phyloP scores from a whole-genome alignment of 2,888 invertebrate species.

The Laspeyria flexula region DNA sequence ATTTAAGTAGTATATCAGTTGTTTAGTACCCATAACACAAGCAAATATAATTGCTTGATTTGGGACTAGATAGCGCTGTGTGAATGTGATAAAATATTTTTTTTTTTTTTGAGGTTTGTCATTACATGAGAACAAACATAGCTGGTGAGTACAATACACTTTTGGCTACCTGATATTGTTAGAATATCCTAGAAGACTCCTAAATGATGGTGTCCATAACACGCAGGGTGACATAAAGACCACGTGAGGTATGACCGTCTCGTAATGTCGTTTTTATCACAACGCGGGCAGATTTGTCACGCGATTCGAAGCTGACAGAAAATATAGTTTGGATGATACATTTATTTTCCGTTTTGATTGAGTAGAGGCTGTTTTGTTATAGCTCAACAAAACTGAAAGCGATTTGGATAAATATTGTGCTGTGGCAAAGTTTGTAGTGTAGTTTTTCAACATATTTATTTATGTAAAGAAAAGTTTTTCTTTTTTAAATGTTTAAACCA shows the following conservation, averaged over 20 bases:
- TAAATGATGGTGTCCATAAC: constrained; percentile 10
- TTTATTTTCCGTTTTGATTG: constrained; percentile 6
- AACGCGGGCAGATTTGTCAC: constrained; percentile 43
- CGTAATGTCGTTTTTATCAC: constrained; percentile 47
- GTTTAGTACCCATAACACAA: too few species aligned
- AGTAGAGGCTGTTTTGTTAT: background rate
- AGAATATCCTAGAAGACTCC: constrained; percentile 4
- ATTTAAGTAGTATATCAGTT: too few species aligned
- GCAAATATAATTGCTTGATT: too few species aligned
- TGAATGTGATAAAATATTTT: too few species aligned
- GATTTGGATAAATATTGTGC: background rate
- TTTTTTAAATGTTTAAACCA: too few species aligned
- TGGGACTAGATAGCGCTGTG: too few species aligned
- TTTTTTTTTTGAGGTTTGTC: too few species aligned
- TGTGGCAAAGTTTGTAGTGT: background rate
- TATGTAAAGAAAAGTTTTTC: too few species aligned
- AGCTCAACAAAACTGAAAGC: background rate
- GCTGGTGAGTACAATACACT: too few species aligned
- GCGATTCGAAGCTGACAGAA: constrained; percentile 10
- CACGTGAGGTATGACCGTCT: constrained; percentile 41
- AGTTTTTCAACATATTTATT: too few species aligned
- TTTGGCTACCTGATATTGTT: too few species aligned
- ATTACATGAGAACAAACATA: too few species aligned
- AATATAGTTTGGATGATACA: constrained; percentile 19
- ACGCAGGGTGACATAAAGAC: constrained; percentile 31